These are phyloP conservation scores for Pristiophorus japonicus DNA, from an alignment of 2,113 vertebrate species.

Conservation along the genomic window DNA sequence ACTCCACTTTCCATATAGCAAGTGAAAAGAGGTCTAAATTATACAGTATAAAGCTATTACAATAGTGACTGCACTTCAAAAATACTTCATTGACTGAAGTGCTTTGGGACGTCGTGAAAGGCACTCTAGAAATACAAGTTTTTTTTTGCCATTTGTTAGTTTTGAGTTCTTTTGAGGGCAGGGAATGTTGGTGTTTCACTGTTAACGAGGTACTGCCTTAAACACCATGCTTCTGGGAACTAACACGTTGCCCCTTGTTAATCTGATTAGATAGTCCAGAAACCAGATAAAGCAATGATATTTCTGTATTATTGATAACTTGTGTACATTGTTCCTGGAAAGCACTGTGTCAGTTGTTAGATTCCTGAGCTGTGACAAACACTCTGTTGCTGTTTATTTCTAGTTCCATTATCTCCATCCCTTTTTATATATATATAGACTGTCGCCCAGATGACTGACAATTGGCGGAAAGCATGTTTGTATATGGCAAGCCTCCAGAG, in stretches of 20 bases:
- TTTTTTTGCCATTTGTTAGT: background rate
- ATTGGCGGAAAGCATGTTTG: background rate
- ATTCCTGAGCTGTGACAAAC: background rate
- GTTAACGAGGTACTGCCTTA: background rate
- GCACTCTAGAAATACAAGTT: background rate
- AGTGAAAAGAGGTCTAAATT: too few relatives aligned
- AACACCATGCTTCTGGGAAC: background rate
- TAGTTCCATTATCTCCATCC: background rate
- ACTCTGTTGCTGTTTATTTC: background rate
- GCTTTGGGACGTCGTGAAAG: background rate
- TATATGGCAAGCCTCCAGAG: background rate
- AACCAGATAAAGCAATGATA: background rate
- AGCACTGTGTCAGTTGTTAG: background rate
- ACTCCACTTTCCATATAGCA: too few relatives aligned
- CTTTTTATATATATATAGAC: background rate
- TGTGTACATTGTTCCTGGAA: background rate
- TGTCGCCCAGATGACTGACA: background rate
- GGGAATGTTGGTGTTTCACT: background rate
- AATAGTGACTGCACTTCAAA: background rate
- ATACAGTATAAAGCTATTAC: too few relatives aligned
- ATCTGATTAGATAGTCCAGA: background rate
- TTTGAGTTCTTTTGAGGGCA: background rate
- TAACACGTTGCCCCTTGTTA: background rate
- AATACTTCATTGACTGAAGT: background rate
- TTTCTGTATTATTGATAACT: background rate